phyloP scores from a whole-genome alignment of 2,113 vertebrate genomes.

The Meriones unguiculatus region DNA sequence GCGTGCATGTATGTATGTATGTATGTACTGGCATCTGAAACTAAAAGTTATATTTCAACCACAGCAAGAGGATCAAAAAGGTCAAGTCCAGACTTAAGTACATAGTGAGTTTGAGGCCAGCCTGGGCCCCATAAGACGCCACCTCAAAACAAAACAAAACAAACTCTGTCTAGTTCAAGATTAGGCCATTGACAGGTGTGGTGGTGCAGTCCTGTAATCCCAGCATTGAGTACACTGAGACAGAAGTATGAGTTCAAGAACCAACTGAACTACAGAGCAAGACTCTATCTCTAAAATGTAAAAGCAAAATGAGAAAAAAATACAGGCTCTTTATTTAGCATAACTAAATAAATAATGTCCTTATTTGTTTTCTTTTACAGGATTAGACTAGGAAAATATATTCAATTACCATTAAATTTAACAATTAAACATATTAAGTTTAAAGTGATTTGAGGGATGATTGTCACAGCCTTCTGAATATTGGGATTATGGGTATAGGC shows the following conservation, averaged over 20 bases:
- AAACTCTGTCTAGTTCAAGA: not conserved
- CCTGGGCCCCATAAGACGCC: not conserved
- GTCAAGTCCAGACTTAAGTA: not conserved
- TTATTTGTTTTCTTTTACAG: not conserved
- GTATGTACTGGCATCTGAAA: not conserved
- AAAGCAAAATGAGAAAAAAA: not conserved
- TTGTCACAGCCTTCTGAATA: not conserved
- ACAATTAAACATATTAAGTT: conserved; percentile 11
- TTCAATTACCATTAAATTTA: conserved; percentile 45
- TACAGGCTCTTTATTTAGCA: not conserved
- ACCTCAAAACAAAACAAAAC: not conserved
- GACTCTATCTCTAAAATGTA: not conserved
- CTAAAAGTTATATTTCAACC: conserved; percentile 3
- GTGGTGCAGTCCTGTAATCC: not conserved
- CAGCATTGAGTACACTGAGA: not conserved
- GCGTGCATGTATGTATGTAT: not conserved
- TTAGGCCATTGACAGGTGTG: not conserved
- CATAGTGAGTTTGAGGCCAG: not conserved
- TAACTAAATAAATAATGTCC: conserved; percentile 48
- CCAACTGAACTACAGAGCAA: not conserved
- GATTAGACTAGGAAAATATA: conserved; percentile 35
- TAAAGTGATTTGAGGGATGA: not conserved
- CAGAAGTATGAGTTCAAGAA: not conserved
- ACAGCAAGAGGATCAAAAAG: not conserved
- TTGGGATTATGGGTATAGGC: not conserved